Conservation (phyloP, 2,113 vertebrate species). For the Callorhinus ursinus region DNA sequence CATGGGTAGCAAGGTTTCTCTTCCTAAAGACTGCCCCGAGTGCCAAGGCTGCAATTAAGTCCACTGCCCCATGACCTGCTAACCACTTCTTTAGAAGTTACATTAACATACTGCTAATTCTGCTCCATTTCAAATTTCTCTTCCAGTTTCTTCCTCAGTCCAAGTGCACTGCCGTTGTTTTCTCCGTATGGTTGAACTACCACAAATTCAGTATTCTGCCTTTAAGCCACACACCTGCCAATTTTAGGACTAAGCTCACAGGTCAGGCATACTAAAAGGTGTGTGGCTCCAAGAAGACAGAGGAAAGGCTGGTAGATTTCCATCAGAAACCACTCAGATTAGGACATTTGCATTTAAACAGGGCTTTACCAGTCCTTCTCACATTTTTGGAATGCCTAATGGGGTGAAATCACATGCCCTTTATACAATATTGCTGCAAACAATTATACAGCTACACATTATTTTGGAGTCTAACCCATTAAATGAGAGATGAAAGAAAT, state of each 20-base stretch:
- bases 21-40: background rate
- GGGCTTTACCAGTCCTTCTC: background rate
- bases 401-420: background rate
- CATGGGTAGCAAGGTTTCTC: background rate
- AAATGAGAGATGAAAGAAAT: slow-evolving; percentile 6
- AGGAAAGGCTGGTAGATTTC: background rate
- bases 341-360: background rate
- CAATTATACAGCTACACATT: background rate
- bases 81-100: background rate
- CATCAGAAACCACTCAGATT: background rate
- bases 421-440: background rate
- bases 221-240: background rate
- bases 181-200: background rate
- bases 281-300: background rate
- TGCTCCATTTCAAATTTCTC: slow-evolving; percentile 17
- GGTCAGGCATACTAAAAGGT: background rate
- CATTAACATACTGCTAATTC: background rate
- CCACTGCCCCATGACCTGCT: background rate
- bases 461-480: background rate
- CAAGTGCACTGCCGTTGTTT: background rate
- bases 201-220: background rate
- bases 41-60: background rate
- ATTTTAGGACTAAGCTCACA: slow-evolving; percentile 26
- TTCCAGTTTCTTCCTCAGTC: background rate
- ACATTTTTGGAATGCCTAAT: background rate